Conservation (phyloP, 2,113 vertebrate genomes). For the Rhinolophus sinicus region DNA sequence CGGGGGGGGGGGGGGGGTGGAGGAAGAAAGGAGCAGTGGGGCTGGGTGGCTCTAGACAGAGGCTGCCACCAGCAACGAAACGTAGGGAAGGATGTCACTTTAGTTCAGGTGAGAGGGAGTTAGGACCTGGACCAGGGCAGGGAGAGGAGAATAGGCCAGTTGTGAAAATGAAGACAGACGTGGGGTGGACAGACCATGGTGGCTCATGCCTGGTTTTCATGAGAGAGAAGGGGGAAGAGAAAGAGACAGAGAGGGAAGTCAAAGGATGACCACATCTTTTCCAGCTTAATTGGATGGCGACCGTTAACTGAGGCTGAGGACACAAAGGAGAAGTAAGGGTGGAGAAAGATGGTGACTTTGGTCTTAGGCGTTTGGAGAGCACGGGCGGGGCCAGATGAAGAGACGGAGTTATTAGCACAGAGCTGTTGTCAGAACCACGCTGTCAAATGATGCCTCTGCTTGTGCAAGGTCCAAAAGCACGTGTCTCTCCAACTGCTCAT, state of each 20-base stretch:
- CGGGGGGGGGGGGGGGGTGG: too few species aligned
- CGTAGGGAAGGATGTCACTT: background rate
- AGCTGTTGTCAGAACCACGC: background rate
- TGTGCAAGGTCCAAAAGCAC: background rate
- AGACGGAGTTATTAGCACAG: background rate
- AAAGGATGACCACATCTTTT: background rate
- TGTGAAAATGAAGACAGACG: accelerated
- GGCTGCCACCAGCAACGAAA: background rate
- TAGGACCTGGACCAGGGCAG: background rate
- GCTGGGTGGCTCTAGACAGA: background rate
- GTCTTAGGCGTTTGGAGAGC: background rate
- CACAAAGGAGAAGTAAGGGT: background rate
- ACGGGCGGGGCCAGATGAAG: background rate
- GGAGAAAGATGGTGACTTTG: background rate
- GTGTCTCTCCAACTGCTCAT: accelerated
- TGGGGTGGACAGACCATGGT: too few species aligned
- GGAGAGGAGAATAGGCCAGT: background rate
- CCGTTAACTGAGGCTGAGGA: background rate
- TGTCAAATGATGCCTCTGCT: background rate
- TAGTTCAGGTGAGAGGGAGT: background rate
- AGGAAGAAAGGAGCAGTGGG: background rate
- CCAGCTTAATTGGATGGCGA: background rate
- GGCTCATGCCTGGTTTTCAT: background rate
- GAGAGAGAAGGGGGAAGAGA: background rate
- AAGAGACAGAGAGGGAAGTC: background rate